Percentiles rank a stretch among this genome's conserved stretches.
Evolutionary conservation across 2,113 vertebrate genomes (phyloP).

Genomic region (Podarcis muralis): DNA sequence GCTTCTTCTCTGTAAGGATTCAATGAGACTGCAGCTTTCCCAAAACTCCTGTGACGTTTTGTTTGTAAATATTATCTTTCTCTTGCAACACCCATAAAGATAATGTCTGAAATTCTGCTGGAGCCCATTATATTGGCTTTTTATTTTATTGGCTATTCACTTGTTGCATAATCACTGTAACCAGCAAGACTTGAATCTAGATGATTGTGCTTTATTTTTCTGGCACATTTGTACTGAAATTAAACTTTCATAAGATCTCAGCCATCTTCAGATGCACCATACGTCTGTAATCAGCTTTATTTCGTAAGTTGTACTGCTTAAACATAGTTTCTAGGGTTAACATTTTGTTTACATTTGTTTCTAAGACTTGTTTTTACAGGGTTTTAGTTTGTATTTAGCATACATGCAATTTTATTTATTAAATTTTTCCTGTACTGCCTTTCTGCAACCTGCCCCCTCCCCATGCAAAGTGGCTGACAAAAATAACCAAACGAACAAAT

Average conservation of each 20-base stretch:
- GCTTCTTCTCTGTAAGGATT: not conserved
- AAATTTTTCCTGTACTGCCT: not conserved
- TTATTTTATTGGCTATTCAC: not conserved
- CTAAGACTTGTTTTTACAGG: not conserved
- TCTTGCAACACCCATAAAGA: not conserved
- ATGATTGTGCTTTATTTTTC: not conserved
- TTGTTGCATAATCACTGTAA: not conserved
- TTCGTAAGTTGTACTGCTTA: not conserved
- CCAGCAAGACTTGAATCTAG: not conserved
- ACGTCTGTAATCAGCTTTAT: not conserved
- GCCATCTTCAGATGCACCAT: not conserved
- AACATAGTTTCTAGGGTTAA: not conserved
- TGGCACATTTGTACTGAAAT: not conserved
- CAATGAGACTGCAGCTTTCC: not conserved
- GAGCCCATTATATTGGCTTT: not conserved
- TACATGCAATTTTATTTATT: not conserved
- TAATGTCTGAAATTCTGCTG: not conserved
- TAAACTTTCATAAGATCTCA: not conserved
- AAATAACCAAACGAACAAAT: not conserved
- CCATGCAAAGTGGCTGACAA: not conserved
- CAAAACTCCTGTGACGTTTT: too few species aligned
- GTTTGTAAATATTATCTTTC: not conserved
- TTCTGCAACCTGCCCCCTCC: not conserved
- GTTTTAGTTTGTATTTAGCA: not conserved
- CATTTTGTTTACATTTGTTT: not conserved